Evolutionary conservation across 2,797 vertebrate genomes (phyloP), one percentile per base, ranked within the genome.

Genomic region (Rhyacichthys aspro): DNA sequence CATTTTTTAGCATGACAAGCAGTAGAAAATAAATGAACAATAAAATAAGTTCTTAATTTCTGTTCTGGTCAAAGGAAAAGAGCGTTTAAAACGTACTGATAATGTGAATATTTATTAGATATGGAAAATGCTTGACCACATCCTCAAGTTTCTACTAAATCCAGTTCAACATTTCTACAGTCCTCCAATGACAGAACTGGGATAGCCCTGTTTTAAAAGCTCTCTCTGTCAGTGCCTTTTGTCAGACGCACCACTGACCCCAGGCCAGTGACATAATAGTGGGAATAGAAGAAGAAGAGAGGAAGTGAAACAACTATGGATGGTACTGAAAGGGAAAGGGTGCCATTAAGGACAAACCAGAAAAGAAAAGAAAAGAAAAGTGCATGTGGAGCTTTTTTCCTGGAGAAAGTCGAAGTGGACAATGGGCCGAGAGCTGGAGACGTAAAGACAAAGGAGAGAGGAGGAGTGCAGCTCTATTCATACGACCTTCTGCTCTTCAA

Each of bases 391-490:
- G n/a, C 0, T n/a, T 38, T 33, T 15, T 3, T 3, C 16, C 16
- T 7, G 38, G 44, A 41, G 36, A 58, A 36, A 52, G 41, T 55
- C 8, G 11, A 17, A 54, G 32, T 10, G 12, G 28, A 19, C 37
- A 9, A 18, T 18, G 39, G 41, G 11, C 3, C 16, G 9, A 38
- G 49, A 55, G 63, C 23, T 1, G 14, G 7, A 44, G 44, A 15
- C 11, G 39, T 11, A 39, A 41, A 66, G 59, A 71, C 62, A 79
- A 77, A 70, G 68, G 57, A 34, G 43, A 42, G 44, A 67, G 54
- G 76, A 63, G 7, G 37, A 39, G 18, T 15, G 53, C 16, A 18
- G 45, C 68, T 59, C 72, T 65, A 68, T 80, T 79, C 67, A 75
- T 52, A 34, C 15, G 0, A 60, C n/a, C 45, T 19, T 48, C 6